Percentiles rank a stretch among this genome's conserved stretches.
These are phyloP conservation scores for Pollicipes pollicipes DNA, from an alignment of 1,140 invertebrate genomes.

Conservation along the genomic window DNA sequence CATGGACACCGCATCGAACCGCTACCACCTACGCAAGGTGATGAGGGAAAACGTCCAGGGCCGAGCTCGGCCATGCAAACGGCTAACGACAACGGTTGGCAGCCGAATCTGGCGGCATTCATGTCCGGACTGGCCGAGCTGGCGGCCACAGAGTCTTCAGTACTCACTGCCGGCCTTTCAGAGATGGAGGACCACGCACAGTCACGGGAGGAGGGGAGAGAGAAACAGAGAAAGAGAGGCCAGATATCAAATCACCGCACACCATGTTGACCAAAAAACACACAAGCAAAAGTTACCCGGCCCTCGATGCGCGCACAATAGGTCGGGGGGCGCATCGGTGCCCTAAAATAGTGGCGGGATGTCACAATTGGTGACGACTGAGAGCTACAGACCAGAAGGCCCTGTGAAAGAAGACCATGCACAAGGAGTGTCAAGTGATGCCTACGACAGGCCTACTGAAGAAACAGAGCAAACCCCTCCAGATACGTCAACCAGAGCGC, in stretches of 20 bases:
- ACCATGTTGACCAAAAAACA: background rate
- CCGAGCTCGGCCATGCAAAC: background rate
- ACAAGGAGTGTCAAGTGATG: background rate
- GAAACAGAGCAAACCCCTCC: background rate
- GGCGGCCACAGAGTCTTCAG: background rate
- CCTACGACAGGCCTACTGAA: background rate
- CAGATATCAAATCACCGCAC: background rate
- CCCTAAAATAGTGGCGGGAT: background rate
- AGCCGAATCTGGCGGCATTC: background rate
- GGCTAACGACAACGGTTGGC: background rate
- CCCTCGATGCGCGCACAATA: background rate
- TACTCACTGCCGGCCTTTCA: background rate
- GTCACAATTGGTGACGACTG: background rate
- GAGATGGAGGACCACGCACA: background rate
- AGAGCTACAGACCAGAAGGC: background rate
- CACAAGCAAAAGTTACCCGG: background rate
- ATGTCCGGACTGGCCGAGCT: too few relatives aligned
- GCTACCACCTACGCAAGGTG: background rate
- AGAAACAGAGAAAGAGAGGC: background rate
- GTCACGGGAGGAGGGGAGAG: background rate
- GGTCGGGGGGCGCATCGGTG: background rate
- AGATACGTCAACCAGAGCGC: too few relatives aligned
- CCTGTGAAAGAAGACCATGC: background rate
- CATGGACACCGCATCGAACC: background rate
- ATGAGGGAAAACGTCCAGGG: background rate